Conservation (phyloP, 2,113 vertebrate species). For the Phrynosoma blainvillii region DNA sequence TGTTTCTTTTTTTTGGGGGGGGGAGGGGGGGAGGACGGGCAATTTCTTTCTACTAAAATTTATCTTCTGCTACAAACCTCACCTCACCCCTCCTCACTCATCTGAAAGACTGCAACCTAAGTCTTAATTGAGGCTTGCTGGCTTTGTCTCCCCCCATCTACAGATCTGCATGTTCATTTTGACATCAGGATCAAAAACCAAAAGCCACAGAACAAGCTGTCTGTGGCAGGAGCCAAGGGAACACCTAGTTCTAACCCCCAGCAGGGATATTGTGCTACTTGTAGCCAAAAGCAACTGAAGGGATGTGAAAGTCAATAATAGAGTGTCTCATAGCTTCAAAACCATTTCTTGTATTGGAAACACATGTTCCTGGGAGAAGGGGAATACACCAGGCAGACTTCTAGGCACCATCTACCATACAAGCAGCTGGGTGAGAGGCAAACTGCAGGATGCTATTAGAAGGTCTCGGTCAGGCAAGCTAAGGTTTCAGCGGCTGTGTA, state of each 20-base stretch:
- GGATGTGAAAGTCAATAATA: constrained; percentile 49
- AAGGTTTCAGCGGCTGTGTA: constrained; percentile 2
- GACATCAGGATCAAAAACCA: not conserved
- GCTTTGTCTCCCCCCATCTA: not conserved
- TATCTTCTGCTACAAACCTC: not conserved
- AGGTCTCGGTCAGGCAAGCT: not conserved
- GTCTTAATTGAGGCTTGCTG: not conserved
- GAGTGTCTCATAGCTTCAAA: constrained; percentile 7
- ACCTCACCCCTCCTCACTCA: not conserved
- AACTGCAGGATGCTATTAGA: constrained; percentile 1
- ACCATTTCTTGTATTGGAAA: constrained; percentile 65
- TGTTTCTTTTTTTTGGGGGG: not conserved
- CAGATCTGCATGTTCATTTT: not conserved
- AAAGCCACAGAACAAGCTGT: constrained; percentile 5
- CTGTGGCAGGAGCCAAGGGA: rapidly evolving
- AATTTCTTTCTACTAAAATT: not conserved
- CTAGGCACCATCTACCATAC: constrained; percentile 39
- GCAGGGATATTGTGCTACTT: constrained; percentile 12
- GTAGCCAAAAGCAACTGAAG: constrained; percentile 9
- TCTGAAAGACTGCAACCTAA: not conserved
- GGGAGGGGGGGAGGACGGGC: not conserved
- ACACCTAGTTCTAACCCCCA: not conserved
- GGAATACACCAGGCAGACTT: constrained; percentile 45
- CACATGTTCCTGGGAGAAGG: constrained; percentile 63
- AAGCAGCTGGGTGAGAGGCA: constrained; percentile 50